phyloP scores from a whole-genome alignment of 2,888 invertebrate genomes.

The Zootermopsis nevadensis region DNA sequence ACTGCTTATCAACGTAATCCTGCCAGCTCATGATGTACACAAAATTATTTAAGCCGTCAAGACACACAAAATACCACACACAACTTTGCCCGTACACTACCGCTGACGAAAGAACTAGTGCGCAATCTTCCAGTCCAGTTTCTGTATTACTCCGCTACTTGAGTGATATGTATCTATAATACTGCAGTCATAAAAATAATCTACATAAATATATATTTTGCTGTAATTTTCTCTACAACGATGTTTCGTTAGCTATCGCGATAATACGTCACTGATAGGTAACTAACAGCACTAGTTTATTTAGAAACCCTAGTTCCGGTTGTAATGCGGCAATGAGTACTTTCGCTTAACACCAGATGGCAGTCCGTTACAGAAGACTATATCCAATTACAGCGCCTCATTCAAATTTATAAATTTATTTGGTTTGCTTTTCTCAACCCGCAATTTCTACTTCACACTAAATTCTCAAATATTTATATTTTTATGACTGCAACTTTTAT shows the following conservation, averaged over 20 bases:
- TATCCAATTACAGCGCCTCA: not conserved
- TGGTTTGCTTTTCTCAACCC: no score
- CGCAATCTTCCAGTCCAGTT: conserved; percentile 38
- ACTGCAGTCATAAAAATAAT: not conserved
- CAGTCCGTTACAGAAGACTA: not conserved
- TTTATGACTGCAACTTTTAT: not conserved
- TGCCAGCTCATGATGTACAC: conserved; percentile 89
- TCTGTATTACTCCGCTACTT: conserved; percentile 52
- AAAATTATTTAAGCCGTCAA: conserved; percentile 35
- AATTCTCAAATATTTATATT: not conserved
- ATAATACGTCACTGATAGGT: not conserved
- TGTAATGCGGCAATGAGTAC: not conserved
- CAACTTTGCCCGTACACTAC: conserved; percentile 54
- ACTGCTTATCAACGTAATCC: conserved; percentile 98
- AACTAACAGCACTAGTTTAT: not conserved
- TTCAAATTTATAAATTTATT: not conserved
- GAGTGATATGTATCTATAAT: conserved; percentile 10
- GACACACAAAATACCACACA: conserved; percentile 51
- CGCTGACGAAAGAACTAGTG: conserved; percentile 53
- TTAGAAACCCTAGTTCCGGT: not conserved
- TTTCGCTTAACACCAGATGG: not conserved
- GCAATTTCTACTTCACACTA: not conserved
- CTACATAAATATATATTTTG: not conserved
- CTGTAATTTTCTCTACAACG: not conserved
- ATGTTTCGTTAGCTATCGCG: not conserved